Evolutionary conservation across 2,888 invertebrate species (phyloP).

Genomic region (Gisinianus flammeolus): DNA sequence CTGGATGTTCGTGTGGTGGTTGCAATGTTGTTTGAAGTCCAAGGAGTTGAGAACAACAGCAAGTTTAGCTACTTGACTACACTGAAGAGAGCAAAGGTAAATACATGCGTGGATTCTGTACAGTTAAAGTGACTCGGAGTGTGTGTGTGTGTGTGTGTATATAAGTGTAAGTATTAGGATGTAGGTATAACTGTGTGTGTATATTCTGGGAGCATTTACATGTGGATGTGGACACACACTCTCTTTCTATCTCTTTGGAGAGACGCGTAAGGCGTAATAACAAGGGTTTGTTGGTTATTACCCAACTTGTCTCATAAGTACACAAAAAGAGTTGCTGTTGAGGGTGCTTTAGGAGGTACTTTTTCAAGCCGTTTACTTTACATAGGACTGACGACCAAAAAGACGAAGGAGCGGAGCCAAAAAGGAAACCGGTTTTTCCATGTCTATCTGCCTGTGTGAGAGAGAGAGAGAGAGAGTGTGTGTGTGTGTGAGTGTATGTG

Average conservation of each 20-base stretch:
- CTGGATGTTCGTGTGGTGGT: slow-evolving; percentile 2
- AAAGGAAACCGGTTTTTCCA: not conserved
- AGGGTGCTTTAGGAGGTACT: slow-evolving; percentile 30
- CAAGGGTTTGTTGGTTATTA: not conserved
- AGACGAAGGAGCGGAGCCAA: not conserved
- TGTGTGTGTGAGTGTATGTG: slow-evolving; percentile 45
- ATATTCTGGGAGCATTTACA: too few species aligned
- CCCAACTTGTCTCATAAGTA: not conserved
- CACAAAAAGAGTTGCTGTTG: slow-evolving; percentile 15
- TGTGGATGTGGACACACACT: too few species aligned
- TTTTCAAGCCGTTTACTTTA: slow-evolving; percentile 1
- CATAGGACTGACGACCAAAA: not conserved
- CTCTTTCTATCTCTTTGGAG: too few species aligned
- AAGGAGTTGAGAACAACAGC: too few species aligned
- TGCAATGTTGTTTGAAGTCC: not conserved
- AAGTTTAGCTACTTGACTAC: too few species aligned
- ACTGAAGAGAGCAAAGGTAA: too few species aligned
- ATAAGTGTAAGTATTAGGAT: not conserved
- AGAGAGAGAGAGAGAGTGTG: slow-evolving; percentile 9
- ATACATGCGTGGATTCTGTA: too few species aligned
- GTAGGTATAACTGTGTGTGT: not conserved
- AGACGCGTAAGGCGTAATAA: not conserved
- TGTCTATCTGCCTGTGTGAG: too few species aligned
- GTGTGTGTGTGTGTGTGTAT: too few species aligned
- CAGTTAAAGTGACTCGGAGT: too few species aligned